Conservation (phyloP, 2,113 vertebrate species). For the Candoia aspera region DNA sequence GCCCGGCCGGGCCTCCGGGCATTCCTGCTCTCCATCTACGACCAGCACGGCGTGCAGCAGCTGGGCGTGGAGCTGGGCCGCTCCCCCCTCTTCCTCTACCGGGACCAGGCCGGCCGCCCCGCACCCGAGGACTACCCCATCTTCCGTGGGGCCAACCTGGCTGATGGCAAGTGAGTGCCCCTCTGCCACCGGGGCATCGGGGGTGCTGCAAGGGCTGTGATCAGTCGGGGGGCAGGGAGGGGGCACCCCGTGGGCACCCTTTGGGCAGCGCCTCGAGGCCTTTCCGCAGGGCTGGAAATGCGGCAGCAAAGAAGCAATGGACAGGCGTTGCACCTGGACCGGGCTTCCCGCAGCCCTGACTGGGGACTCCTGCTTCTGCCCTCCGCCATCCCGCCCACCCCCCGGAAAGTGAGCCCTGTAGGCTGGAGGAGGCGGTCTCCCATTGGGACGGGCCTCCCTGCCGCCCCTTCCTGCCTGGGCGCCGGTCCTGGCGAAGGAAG, state of each 20-base stretch:
- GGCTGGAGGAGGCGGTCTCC: not conserved
- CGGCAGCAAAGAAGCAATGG: not conserved
- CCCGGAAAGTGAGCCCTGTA: too few species aligned
- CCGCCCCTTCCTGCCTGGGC: too few species aligned
- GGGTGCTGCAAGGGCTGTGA: too few species aligned
- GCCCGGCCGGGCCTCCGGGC: slow-evolving; percentile 82
- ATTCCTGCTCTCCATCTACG: slow-evolving; percentile 89
- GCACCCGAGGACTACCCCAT: slow-evolving; percentile 84
- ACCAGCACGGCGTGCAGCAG: slow-evolving; percentile 84
- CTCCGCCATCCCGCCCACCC: too few species aligned
- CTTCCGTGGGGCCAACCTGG: slow-evolving; percentile 85
- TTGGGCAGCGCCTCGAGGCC: too few species aligned
- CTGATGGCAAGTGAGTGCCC: slow-evolving; percentile 91
- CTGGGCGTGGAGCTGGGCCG: slow-evolving; percentile 86
- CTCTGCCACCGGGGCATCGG: too few species aligned
- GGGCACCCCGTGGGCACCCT: too few species aligned
- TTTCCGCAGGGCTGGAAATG: not conserved
- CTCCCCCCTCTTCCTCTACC: slow-evolving; percentile 87
- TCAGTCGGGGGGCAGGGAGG: too few species aligned
- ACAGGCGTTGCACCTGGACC: too few species aligned
- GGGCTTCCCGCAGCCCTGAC: too few species aligned
- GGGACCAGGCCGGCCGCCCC: slow-evolving; percentile 85
- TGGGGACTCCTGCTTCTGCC: too few species aligned
- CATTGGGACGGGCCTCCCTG: not conserved
- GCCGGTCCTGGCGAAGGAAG: too few species aligned